Evolutionary conservation across 2,797 vertebrate species (phyloP), one percentile per base, ranked within the genome.

Genomic region (Bucorvus abyssinicus): DNA sequence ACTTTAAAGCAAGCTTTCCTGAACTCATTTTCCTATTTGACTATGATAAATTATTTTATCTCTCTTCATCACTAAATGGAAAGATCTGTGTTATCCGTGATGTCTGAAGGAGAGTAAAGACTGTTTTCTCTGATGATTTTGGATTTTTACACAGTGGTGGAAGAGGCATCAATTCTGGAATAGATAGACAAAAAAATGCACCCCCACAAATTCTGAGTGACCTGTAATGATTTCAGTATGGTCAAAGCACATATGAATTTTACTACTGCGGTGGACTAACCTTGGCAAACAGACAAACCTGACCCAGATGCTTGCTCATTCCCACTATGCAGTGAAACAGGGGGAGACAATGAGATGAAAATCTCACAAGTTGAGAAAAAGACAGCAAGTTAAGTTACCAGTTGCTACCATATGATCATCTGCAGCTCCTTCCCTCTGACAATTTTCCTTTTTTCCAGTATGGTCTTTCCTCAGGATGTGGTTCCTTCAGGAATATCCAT

Each of bases 381-480:
- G 24, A 30, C 11, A 57, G 29, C 2, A 3, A 65, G 29, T 65
- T 64, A n/a, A 52, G 34, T 73, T 67, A 42, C 38, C 24, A 15
- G 10, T 45, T 50, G 13, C 17, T 71, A 52, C 44, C 44, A 45
- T 40, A 40, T 10, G 38, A 40, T 40, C 38, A 40, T 79, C 73
- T 79, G 24, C 7, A 20, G 10, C 30, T 92, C 10, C 29, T 63
- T 50, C 8, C 20, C 59, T 83, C 55, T 34, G 47, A 67, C 9
- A 23, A 12, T 52, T 88, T 83, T 45, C 14, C 14, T 44, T 60
- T 44, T 12, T 18, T 67, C 20, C 40, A 26, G 2, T 45, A 29
- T 12, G 15, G 29, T 13, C 9, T 65, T 4, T 42, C 26, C 5
- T 4, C 20, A 69, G 8, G 12, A 6, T 2, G 6, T 0, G 0